Conservation (phyloP, 2,888 invertebrate genomes). For the Drosophila histrio region DNA sequence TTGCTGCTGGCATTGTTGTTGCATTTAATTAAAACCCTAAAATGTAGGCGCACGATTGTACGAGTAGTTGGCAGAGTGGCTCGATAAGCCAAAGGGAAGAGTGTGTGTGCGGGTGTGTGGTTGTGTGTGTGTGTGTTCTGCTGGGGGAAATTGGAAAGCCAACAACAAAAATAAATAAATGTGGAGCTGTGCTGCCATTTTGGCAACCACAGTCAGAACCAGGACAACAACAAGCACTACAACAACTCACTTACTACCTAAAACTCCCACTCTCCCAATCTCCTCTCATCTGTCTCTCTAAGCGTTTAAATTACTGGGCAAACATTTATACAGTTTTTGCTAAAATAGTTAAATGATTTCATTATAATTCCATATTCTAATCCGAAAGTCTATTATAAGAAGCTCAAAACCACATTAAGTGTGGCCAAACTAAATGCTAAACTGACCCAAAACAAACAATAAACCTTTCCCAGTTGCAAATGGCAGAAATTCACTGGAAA, state of each 20-base stretch:
- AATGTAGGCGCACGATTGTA: conserved; percentile 65
- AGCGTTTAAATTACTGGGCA: conserved; percentile 62
- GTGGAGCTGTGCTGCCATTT: conserved; percentile 51
- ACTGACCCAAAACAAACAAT: not conserved
- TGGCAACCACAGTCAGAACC: conserved; percentile 45
- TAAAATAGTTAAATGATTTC: conserved; percentile 42
- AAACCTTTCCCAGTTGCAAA: not conserved
- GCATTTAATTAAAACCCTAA: conserved; percentile 77
- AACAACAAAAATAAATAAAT: conserved; percentile 63
- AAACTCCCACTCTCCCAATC: not conserved
- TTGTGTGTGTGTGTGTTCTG: not conserved
- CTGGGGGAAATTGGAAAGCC: conserved; percentile 39
- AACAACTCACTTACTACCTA: conserved; percentile 11
- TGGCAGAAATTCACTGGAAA: not conserved
- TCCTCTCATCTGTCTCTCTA: not conserved
- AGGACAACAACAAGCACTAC: conserved; percentile 22
- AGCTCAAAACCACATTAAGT: not conserved
- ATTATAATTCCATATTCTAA: conserved; percentile 10
- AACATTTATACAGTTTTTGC: conserved; percentile 50
- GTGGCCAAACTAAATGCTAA: not conserved
- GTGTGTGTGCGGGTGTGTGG: not conserved
- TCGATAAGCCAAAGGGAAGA: conserved; percentile 11
- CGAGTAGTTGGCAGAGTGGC: conserved; percentile 33
- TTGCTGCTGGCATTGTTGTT: conserved; percentile 66
- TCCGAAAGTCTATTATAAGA: conserved; percentile 7